Base-by-base conservation (phyloP, 2,797 vertebrate species). In the Nannoperca obscura region DNA sequence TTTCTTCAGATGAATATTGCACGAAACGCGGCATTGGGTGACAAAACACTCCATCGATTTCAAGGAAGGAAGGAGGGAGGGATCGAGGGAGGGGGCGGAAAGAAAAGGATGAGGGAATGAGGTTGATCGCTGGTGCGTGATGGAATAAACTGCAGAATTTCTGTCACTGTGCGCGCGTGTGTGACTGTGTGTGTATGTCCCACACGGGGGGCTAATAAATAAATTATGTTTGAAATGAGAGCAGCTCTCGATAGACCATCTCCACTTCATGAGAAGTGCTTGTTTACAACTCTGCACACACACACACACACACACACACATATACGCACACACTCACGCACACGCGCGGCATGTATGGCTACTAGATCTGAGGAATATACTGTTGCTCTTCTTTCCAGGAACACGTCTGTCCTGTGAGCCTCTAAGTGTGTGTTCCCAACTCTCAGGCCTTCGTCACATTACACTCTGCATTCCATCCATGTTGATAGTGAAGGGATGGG, bases 141-240 rank as follows among this genome's bases (percentile, higher is more conserved):
- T 91, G 88, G 87, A 90, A 91, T 93, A 93, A 92, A 92, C 85
- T 86, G 81, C 76, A 46, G 86, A 81, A 78, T 89, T 89, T 92
- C 90, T 93, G 92, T 92, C 92, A 88, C 89, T 73, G 62, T 22
- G 42, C 86, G 49, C 46, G 13, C 34, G 74, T 86, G 84, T 86
- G 60, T 80, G 58, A 59, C 65, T 82, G 75, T 76, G 77, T 78
- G 76, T 65, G 70, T 80, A 46, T 85, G 78, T 88, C 74, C 61
- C 91, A 84, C 90, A 91, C 88, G 55, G 75, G 89, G 91, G 90
- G 83, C 74, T 91, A 86, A 95, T 94, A 94, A 94, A 95, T 95
- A 95, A 95, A 95, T 93, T 71, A 95, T 94, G 91, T 92, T 86
- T 94, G 92, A 95, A 95, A 95, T 93, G 92, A 94, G 95, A 95